phyloP scores from a whole-genome alignment of 2,888 invertebrate species.

The Meiosimyza platycephala region DNA sequence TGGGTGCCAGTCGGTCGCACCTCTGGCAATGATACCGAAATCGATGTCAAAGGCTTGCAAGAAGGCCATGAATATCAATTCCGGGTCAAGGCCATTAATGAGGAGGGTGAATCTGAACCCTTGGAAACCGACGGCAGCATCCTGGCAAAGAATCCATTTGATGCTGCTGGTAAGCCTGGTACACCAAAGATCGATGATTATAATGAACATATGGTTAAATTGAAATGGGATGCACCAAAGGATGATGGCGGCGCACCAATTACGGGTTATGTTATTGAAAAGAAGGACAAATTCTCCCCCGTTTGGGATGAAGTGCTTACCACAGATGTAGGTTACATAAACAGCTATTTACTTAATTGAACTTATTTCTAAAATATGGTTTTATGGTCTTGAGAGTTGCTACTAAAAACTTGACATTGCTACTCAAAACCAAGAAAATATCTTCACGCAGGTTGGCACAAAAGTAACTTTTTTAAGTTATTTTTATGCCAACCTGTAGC shows the following conservation, averaged over 20 bases:
- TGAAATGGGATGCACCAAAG: conserved; percentile 94
- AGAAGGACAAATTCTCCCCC: conserved; percentile 86
- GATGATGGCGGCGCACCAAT: conserved; percentile 97
- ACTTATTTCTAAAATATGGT: too few species aligned
- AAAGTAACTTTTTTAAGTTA: too few species aligned
- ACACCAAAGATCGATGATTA: conserved; percentile 88
- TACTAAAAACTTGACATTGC: too few species aligned
- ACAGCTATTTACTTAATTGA: too few species aligned
- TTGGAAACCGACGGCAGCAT: conserved; percentile 89
- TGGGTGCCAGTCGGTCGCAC: conserved; percentile 95
- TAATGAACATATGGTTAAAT: conserved; percentile 88
- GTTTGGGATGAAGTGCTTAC: conserved; percentile 86
- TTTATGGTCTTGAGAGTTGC: too few species aligned
- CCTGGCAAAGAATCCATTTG: conserved; percentile 96
- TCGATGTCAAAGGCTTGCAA: conserved; percentile 88
- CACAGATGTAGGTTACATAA: conserved; percentile 43
- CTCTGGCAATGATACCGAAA: conserved; percentile 81
- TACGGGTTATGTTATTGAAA: conserved; percentile 95
- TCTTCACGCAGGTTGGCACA: too few species aligned
- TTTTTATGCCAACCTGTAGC: too few species aligned
- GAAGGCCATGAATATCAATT: conserved; percentile 95
- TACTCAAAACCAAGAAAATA: too few species aligned
- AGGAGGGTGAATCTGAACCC: conserved; percentile 95
- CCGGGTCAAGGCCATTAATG: conserved; percentile 92
- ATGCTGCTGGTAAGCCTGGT: conserved; percentile 87